Conservation (phyloP, 1,140 invertebrate genomes). For the Marisa cornuarietis region DNA sequence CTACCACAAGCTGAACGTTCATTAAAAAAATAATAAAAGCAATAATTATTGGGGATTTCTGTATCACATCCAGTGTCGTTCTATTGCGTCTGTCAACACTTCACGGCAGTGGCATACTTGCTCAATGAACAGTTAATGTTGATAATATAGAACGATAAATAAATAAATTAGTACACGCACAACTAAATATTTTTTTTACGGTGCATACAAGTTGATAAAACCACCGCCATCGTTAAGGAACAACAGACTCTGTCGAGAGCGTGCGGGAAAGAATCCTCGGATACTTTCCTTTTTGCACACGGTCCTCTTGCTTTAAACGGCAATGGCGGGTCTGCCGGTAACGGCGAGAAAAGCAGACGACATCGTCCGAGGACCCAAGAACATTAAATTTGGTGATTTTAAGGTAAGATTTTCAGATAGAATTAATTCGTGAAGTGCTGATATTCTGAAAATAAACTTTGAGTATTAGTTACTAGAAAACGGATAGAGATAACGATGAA, state of each 20-base stretch:
- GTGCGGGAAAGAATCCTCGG: neutral
- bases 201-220: neutral
- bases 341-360: constrained; percentile 3
- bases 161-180: neutral
- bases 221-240: neutral
- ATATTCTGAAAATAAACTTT: neutral
- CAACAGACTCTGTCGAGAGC: neutral
- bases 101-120: neutral
- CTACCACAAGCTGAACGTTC: no score
- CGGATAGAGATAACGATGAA: neutral
- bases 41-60: no score
- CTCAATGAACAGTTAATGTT: neutral
- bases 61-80: no score
- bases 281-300: constrained; percentile 1
- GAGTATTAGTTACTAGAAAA: neutral
- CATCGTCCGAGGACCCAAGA: neutral
- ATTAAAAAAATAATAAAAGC: no score
- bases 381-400: neutral
- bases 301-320: neutral
- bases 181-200: neutral
- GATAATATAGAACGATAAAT: neutral
- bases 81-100: no score
- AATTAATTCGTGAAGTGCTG: neutral
- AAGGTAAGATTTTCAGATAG: neutral
- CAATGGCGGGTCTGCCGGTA: constrained; percentile 6